These are phyloP conservation scores for Callospermophilus lateralis DNA, from an alignment of 2,113 vertebrate genomes.

Conservation along the genomic window DNA sequence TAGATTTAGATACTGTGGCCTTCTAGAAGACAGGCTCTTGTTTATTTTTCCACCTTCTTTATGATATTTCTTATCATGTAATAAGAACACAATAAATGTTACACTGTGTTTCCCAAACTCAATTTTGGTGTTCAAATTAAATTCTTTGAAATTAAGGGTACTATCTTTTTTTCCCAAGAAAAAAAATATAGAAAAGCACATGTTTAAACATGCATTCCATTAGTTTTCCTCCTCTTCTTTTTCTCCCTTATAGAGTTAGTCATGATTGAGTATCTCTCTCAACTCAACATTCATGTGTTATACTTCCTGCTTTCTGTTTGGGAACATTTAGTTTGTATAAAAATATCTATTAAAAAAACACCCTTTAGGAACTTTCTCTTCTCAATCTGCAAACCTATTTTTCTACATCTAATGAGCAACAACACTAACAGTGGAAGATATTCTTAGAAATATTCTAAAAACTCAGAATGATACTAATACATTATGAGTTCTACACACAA, in stretches of 20 bases:
- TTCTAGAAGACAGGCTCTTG: neutral
- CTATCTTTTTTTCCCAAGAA: neutral
- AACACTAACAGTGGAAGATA: neutral
- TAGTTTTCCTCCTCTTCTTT: neutral
- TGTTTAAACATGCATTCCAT: neutral
- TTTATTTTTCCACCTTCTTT: neutral
- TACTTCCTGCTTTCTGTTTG: neutral
- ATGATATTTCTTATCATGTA: neutral
- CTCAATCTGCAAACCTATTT: neutral
- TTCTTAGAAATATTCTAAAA: constrained; percentile 19
- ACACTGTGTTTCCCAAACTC: neutral
- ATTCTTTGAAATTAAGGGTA: neutral
- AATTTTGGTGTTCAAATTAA: neutral
- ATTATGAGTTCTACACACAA: neutral
- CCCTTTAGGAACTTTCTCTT: neutral
- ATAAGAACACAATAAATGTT: neutral
- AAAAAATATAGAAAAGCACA: neutral
- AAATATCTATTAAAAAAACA: neutral
- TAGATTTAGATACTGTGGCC: neutral
- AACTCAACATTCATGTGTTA: neutral
- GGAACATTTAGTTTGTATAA: neutral
- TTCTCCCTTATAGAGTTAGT: neutral
- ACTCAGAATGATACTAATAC: neutral
- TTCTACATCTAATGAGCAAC: neutral
- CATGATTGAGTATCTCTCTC: neutral